Evolutionary conservation across 2,888 invertebrate genomes (phyloP), one percentile per base, ranked within the genome.

Genomic region (Noctua pronuba): DNA sequence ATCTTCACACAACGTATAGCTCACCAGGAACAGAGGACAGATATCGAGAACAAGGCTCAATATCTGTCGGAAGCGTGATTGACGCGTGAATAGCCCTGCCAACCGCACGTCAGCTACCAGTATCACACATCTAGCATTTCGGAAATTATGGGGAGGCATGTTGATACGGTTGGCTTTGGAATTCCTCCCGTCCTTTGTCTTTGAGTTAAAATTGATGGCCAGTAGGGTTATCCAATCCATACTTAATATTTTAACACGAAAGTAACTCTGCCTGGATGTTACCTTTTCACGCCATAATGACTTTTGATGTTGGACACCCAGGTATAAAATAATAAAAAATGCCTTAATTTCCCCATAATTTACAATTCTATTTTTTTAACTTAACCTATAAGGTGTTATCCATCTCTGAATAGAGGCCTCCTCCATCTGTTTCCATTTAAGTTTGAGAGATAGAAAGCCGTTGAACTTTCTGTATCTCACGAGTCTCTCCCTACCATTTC

Each of bases 51-150:
- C 86, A 77, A 69, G 72, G 31, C 60, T 70, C 83, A 70, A 76
- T 86, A 86, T 82, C 70, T 70, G 86, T 86, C 83, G 67, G 73
- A 73, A 49, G 58, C 41, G 72, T 77, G 83, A 86, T 38, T 86
- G 86, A 83, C 86, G 78, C 44, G 5, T 86, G 78, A 83, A 83
- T 86, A 41, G 83, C 21, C 38, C 44, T 70, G 83, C 67, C 83
- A 67, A 44, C 69, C 67, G 49, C 76, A 71, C 64, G 82, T 72
- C 86, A 21, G 28, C 58, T 0, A 16, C 10, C 44, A 46, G 65
- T 79, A 79, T 70, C 65, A 52, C 41, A 80, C 84, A 70, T 83
- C 83, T 80, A 84, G 71, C 60, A 60, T 71, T 84, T 71, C 85
- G 46, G 66, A 84, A 79, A 80, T 84, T 60, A 79, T 38, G n/a